Percentiles rank a stretch among this genome's conserved stretches.
These are phyloP conservation scores for Nematopogon swammerdamellus DNA, from an alignment of 2,888 invertebrate genomes.

Conservation along the genomic window DNA sequence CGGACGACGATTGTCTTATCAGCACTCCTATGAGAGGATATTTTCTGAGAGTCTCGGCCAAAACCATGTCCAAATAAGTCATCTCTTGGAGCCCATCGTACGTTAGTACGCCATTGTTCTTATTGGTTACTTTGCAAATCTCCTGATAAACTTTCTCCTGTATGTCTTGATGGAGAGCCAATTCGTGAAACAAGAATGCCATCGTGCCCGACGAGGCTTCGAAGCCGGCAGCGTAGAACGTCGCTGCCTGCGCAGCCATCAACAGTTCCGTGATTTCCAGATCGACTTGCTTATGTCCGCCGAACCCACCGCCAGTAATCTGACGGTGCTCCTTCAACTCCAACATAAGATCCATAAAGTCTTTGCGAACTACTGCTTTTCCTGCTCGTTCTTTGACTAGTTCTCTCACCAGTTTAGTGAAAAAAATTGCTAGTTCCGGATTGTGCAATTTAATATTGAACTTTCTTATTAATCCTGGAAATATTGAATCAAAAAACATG, in stretches of 20 bases:
- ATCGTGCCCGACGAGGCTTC: slow-evolving; percentile 39
- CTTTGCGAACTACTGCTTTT: slow-evolving; percentile 5
- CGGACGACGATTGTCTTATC: slow-evolving; percentile 17
- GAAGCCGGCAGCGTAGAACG: slow-evolving; percentile 41
- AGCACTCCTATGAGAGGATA: slow-evolving; percentile 23
- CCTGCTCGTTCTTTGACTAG: slow-evolving; percentile 7
- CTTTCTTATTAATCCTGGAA: slow-evolving; percentile 3
- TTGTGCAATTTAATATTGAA: slow-evolving; percentile 1
- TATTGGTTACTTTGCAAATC: slow-evolving; percentile 22
- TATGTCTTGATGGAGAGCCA: slow-evolving; percentile 26
- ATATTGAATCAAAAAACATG: slow-evolving; percentile 11
- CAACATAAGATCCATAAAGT: slow-evolving; percentile 13
- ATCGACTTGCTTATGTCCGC: slow-evolving; percentile 3
- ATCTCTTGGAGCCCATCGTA: slow-evolving; percentile 31
- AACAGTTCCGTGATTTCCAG: slow-evolving; percentile 23
- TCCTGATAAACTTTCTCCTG: slow-evolving; percentile 26
- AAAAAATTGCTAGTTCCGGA: too few relatives aligned
- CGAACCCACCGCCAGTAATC: slow-evolving; percentile 3
- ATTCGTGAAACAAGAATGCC: slow-evolving; percentile 30
- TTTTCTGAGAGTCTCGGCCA: slow-evolving; percentile 30
- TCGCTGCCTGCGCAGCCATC: slow-evolving; percentile 33
- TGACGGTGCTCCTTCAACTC: slow-evolving; percentile 9
- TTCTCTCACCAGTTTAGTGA: too few relatives aligned
- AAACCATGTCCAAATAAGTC: slow-evolving; percentile 29
- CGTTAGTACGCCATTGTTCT: slow-evolving; percentile 21